These are phyloP conservation scores for Pollicipes pollicipes DNA, from an alignment of 1,140 invertebrate genomes.

Conservation along the genomic window DNA sequence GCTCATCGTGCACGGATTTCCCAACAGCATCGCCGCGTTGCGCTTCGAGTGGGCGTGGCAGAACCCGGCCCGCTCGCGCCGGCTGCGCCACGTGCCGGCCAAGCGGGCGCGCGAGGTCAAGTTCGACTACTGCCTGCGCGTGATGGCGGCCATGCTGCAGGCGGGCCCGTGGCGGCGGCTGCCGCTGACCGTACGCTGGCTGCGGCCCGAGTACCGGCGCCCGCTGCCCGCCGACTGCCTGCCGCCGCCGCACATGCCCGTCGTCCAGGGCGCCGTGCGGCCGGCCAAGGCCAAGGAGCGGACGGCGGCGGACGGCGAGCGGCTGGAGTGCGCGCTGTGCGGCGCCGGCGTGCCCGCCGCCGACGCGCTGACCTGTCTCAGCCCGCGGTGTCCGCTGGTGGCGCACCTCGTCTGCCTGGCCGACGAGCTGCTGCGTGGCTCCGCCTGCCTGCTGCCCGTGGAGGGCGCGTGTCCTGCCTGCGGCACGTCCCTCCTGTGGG, in stretches of 20 bases:
- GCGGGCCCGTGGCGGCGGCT: slow-evolving; percentile 72
- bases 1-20: slow-evolving; percentile 84
- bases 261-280: slow-evolving; percentile 16
- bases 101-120: slow-evolving; percentile 48
- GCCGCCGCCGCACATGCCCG: slow-evolving; percentile 20
- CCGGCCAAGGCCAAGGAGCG: slow-evolving; percentile 11
- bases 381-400: slow-evolving; percentile 40
- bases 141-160: slow-evolving; percentile 65
- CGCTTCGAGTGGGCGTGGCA: slow-evolving; percentile 99
- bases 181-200: slow-evolving; percentile 67
- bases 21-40: slow-evolving; percentile 75
- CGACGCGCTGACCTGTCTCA: slow-evolving; percentile 39
- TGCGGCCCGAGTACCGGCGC: slow-evolving; percentile 48
- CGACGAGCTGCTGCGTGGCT: slow-evolving; percentile 39
- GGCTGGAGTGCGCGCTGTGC: not conserved
- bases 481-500: slow-evolving; percentile 48
- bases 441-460: slow-evolving; percentile 40
- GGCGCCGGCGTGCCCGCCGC: slow-evolving; percentile 6
- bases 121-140: slow-evolving; percentile 53
- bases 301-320: not conserved
- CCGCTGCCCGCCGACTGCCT: slow-evolving; percentile 34
- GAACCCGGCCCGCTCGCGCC: slow-evolving; percentile 63
- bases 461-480: slow-evolving; percentile 58
- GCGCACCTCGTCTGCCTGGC: slow-evolving; percentile 62
- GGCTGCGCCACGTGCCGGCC: slow-evolving; percentile 44